phyloP scores from a whole-genome alignment of 2,888 invertebrate species.

The Tipula unca region DNA sequence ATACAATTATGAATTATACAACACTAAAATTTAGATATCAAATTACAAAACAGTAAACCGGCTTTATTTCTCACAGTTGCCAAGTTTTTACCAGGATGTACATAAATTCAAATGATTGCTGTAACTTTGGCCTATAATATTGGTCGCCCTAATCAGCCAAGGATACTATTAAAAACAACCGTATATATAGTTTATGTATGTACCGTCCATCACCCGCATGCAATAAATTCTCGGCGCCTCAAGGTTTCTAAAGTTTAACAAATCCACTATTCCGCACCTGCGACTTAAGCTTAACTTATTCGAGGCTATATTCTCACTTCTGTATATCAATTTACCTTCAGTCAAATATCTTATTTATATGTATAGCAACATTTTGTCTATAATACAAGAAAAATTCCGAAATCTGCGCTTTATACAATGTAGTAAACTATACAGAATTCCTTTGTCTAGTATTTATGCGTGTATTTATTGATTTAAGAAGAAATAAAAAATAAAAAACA shows the following conservation, averaged over 20 bases:
- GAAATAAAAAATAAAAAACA: background rate
- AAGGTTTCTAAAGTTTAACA: background rate
- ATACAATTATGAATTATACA: too few species aligned
- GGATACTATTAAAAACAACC: background rate
- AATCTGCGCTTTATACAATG: background rate
- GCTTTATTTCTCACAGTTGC: too few species aligned
- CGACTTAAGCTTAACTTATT: background rate
- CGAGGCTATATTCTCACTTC: background rate
- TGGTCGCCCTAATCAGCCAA: too few species aligned
- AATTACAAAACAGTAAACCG: too few species aligned
- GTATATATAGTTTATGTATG: background rate
- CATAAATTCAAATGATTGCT: too few species aligned
- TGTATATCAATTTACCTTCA: conserved; percentile 2
- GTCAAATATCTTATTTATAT: background rate
- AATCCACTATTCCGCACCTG: background rate
- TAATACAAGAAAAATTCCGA: background rate
- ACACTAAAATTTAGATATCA: too few species aligned
- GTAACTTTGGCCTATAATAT: too few species aligned
- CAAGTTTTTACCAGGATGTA: too few species aligned
- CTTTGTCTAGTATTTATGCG: background rate
- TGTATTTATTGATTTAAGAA: background rate
- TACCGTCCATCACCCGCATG: background rate
- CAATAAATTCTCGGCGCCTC: background rate
- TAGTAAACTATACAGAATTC: background rate
- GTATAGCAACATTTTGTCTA: background rate